Evolutionary conservation across 2,888 invertebrate species (phyloP), one percentile per base, ranked within the genome.

Genomic region (Tipula unca): DNA sequence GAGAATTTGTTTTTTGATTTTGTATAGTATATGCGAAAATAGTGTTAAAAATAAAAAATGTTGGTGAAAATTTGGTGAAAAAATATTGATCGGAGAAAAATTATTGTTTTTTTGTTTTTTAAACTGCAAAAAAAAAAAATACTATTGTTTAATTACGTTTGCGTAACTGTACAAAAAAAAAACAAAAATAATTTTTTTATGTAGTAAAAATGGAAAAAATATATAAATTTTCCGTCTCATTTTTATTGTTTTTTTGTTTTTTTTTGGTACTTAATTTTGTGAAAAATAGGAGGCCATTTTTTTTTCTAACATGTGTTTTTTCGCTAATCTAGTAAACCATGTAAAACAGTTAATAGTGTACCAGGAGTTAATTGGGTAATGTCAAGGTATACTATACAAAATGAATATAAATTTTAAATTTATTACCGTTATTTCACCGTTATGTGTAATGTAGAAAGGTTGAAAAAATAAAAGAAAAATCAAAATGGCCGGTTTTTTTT

Each of bases 201-300:
- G 13, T 69, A 25, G 25, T 69, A 69, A 69, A 69, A 69, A 69
- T 69, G 69, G 69, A 69, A 69, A 69, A 69, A 17, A 54, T 54
- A 54, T 54, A 54, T 69, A 25, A 69, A 69, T 69, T 69, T 69
- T 69, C 69, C 69, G 25, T 69, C 69, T 69, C 69, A 69, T 69
- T 25, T 69, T 48, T 17, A 39, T 2, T 39, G n/a, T n/a, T n/a
- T n/a, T 39, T 6, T 10, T 10, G 13, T 39, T 39, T 39, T 39
- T 39, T 39, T 39, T 39, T 35, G 3, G 6, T 4, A 3, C 35
- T 35, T 35, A 35, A 35, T 54, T 54, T 69, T 25, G 69, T 69
- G 69, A 69, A 69, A 69, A 69, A 69, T 69, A 10, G 69, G 69
- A 69, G 69, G 69, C 69, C 69, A 69, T 69, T 69, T 69, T 69